These are phyloP conservation scores for Pimpla rufipes DNA, from an alignment of 2,888 invertebrate species.

Conservation along the genomic window DNA sequence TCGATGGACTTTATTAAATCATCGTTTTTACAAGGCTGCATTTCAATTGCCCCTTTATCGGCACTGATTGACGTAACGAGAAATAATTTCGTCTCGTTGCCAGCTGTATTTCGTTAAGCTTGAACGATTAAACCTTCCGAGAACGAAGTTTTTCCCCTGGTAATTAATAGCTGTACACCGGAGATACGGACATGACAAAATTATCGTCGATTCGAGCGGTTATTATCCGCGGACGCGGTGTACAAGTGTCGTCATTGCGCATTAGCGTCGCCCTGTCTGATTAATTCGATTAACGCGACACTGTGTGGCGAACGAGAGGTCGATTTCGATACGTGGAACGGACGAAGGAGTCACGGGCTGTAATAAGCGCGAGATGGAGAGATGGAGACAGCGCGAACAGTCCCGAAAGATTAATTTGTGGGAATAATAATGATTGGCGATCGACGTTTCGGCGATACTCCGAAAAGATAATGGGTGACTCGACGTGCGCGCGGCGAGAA, in stretches of 20 bases:
- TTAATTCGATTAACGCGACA: conserved; percentile 62
- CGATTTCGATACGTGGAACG: conserved; percentile 37
- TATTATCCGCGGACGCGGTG: conserved; percentile 45
- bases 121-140: too few species aligned
- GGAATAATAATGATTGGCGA: conserved; percentile 79
- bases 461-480: conserved; percentile 70
- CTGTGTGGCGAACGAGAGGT: conserved; percentile 35
- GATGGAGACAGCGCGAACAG: conserved; percentile 22
- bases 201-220: conserved; percentile 52
- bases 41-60: too few species aligned
- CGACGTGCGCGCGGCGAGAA: conserved; percentile 64
- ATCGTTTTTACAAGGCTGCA: too few species aligned
- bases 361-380: conserved; percentile 51
- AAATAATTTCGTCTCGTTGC: too few species aligned
- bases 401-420: conserved; percentile 78
- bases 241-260: conserved; percentile 45
- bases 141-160: too few species aligned
- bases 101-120: too few species aligned
- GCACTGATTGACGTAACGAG: too few species aligned
- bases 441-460: conserved; percentile 72
- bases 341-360: conserved; percentile 59
- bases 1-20: too few species aligned
- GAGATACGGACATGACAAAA: conserved; percentile 2
- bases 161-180: background rate
- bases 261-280: conserved; percentile 54